phyloP scores from a whole-genome alignment of 1,140 invertebrate genomes.

The Cecropterus lyciades region DNA sequence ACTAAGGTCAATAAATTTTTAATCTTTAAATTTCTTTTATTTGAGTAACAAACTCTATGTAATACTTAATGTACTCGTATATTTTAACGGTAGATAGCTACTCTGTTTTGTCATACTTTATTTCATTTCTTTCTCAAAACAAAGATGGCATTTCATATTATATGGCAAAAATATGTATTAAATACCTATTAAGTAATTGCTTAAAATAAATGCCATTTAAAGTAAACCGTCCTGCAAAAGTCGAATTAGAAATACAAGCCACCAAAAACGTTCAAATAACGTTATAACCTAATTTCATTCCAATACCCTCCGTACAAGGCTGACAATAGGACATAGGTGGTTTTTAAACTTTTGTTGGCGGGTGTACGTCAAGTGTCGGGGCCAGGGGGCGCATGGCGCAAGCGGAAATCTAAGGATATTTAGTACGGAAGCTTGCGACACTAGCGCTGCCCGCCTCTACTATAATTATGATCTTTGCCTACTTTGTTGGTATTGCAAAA shows the following conservation, averaged over 20 bases:
- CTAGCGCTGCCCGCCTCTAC: background rate
- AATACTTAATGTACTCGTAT: too few species aligned
- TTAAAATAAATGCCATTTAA: too few species aligned
- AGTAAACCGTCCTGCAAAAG: background rate
- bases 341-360: constrained; percentile 3
- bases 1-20: constrained; percentile 27
- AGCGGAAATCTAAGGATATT: constrained; percentile 29
- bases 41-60: too few species aligned
- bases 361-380: background rate
- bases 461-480: constrained; percentile 1
- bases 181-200: too few species aligned
- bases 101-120: too few species aligned
- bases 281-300: background rate
- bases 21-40: constrained; percentile 6
- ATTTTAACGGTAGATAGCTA: too few species aligned
- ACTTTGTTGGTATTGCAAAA: constrained; percentile 4
- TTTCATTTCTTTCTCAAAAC: too few species aligned
- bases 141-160: too few species aligned
- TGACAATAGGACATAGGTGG: background rate
- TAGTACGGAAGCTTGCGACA: constrained; percentile 23
- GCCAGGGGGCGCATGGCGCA: constrained; percentile 6
- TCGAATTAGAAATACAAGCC: background rate
- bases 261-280: background rate
- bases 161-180: too few species aligned
- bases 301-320: background rate